These are phyloP conservation scores for Apodemia zela DNA, from an alignment of 2,888 invertebrate genomes.

Conservation along the genomic window DNA sequence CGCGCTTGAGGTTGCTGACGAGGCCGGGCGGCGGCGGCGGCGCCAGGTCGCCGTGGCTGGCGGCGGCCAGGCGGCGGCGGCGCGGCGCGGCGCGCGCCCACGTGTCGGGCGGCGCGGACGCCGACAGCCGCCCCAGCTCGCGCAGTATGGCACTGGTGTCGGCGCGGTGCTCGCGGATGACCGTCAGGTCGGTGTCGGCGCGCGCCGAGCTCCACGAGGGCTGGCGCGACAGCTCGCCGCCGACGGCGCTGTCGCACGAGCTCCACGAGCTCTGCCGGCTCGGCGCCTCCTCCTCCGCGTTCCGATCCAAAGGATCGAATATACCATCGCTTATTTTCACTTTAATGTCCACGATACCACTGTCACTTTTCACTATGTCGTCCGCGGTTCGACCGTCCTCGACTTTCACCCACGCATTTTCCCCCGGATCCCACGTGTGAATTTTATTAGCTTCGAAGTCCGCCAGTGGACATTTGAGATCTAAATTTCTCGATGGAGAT, in stretches of 20 bases:
- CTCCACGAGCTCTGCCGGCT: slow-evolving; percentile 88
- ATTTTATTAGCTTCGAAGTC: slow-evolving; percentile 70
- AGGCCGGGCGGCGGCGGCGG: slow-evolving; percentile 82
- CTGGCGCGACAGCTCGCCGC: slow-evolving; percentile 86
- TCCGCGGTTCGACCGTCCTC: slow-evolving; percentile 56
- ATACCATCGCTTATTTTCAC: slow-evolving; percentile 82
- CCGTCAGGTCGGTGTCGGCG: slow-evolving; percentile 48
- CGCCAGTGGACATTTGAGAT: slow-evolving; percentile 49
- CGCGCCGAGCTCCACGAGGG: slow-evolving; percentile 88
- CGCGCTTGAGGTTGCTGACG: slow-evolving; percentile 92
- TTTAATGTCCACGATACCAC: slow-evolving; percentile 60
- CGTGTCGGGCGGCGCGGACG: slow-evolving; percentile 83
- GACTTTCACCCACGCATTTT: slow-evolving; percentile 45
- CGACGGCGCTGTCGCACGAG: slow-evolving; percentile 88
- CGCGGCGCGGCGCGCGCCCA: slow-evolving; percentile 67
- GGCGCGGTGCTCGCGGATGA: slow-evolving; percentile 61
- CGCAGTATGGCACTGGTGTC: slow-evolving; percentile 82
- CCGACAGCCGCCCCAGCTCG: slow-evolving; percentile 79
- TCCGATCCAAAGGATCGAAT: slow-evolving; percentile 84
- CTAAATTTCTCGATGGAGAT: slow-evolving; percentile 49
- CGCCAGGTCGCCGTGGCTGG: slow-evolving; percentile 65
- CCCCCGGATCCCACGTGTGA: slow-evolving; percentile 86
- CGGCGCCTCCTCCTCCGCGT: slow-evolving; percentile 54
- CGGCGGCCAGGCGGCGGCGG: slow-evolving; percentile 55
- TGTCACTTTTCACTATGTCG: slow-evolving; percentile 75